These are phyloP conservation scores for Plecotus auritus DNA, from an alignment of 2,113 vertebrate genomes.

Conservation along the genomic window DNA sequence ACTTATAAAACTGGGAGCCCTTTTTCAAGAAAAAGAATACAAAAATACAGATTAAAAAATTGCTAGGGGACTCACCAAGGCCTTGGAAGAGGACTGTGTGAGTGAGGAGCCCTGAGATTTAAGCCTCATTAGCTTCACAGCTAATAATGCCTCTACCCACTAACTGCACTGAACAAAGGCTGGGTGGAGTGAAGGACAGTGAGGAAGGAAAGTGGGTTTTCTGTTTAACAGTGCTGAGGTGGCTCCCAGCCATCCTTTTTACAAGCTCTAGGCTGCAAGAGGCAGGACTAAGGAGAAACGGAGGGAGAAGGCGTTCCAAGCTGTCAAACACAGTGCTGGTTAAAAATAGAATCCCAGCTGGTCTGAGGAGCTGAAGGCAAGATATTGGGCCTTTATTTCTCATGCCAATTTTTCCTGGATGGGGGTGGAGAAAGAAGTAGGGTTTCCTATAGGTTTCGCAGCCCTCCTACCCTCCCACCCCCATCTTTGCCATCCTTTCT, in stretches of 20 bases:
- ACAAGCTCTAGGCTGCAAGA: conserved; percentile 36
- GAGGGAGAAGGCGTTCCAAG: conserved; percentile 59
- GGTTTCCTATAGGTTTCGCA: background rate
- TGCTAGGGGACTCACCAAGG: background rate
- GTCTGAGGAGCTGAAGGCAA: conserved; percentile 35
- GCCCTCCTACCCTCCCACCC: background rate
- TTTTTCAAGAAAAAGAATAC: background rate
- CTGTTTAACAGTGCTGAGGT: background rate
- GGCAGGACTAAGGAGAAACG: conserved; percentile 40
- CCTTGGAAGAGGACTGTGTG: background rate
- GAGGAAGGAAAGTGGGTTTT: background rate
- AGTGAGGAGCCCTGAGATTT: background rate
- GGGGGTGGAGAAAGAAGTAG: background rate
- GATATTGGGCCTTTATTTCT: conserved; percentile 16
- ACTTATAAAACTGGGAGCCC: background rate
- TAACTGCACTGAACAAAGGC: background rate
- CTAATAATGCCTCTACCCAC: background rate
- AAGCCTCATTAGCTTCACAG: background rate
- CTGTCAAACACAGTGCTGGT: conserved; percentile 56
- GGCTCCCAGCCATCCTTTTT: background rate
- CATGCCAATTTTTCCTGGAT: background rate
- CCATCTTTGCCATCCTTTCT: background rate
- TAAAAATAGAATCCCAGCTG: conserved; percentile 74
- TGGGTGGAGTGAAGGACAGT: background rate
- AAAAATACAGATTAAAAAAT: background rate